These are phyloP conservation scores for Cylindroiulus punctatus DNA, from an alignment of 2,888 invertebrate genomes.

Conservation along the genomic window DNA sequence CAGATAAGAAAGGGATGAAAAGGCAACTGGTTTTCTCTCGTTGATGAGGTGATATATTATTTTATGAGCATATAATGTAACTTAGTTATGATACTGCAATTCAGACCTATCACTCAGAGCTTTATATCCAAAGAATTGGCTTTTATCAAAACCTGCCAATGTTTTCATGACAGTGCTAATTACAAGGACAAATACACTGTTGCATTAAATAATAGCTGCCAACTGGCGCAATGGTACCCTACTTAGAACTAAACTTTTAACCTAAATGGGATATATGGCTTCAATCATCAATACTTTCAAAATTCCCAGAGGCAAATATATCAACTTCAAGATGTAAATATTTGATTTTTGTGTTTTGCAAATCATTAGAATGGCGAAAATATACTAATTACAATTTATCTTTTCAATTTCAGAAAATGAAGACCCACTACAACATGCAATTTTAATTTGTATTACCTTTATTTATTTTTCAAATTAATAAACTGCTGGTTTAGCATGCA, in stretches of 20 bases:
- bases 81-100: not conserved
- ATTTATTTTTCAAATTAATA: too few species aligned
- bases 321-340: too few species aligned
- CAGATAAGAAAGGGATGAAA: constrained; percentile 14
- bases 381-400: too few species aligned
- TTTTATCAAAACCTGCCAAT: not conserved
- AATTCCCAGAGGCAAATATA: not conserved
- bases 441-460: too few species aligned
- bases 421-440: too few species aligned
- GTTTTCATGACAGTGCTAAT: not conserved
- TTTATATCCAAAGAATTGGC: not conserved
- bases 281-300: not conserved
- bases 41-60: too few species aligned
- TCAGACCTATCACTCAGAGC: not conserved
- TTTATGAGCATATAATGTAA: too few species aligned
- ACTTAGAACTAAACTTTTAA: not conserved
- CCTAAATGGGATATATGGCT: not conserved
- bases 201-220: not conserved
- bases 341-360: too few species aligned
- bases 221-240: not conserved
- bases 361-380: too few species aligned
- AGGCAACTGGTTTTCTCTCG: not conserved
- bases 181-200: not conserved
- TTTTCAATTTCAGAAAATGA: too few species aligned
- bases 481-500: too few species aligned